phyloP scores from a whole-genome alignment of 2,113 vertebrate genomes.

The Eurystomus gularis region DNA sequence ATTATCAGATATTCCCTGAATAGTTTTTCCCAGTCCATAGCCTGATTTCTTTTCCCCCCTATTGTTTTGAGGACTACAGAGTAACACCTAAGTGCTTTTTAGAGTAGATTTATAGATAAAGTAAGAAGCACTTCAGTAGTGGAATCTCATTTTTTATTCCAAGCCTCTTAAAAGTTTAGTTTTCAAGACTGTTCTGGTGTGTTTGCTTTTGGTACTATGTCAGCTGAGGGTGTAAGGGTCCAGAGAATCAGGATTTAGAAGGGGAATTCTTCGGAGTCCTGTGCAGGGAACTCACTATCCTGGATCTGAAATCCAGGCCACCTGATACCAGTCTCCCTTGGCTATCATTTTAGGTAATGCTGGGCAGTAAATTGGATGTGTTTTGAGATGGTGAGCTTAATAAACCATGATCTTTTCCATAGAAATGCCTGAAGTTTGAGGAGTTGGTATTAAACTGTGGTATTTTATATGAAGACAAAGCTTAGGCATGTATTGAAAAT shows the following conservation, averaged over 20 bases:
- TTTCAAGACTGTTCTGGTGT: background rate
- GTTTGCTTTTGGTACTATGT: background rate
- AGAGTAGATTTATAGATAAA: background rate
- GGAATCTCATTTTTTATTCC: background rate
- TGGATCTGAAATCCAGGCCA: background rate
- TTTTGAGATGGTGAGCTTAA: background rate
- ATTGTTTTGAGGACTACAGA: background rate
- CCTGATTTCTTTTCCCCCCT: background rate
- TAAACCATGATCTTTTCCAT: background rate
- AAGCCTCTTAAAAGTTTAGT: background rate
- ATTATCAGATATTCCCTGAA: background rate
- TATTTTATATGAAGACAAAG: background rate
- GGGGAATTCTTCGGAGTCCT: accelerated
- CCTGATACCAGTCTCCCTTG: background rate
- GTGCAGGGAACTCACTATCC: background rate
- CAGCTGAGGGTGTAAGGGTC: background rate
- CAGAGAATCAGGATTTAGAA: background rate
- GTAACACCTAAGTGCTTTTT: background rate
- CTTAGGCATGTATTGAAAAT: background rate
- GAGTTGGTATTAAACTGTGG: background rate
- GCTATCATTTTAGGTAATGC: background rate
- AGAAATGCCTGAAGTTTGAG: background rate
- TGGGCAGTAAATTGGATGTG: background rate
- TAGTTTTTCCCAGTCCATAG: background rate
- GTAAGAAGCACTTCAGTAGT: background rate